Evolutionary conservation across 2,888 invertebrate species (phyloP).

Genomic region (Lithosia quadra): DNA sequence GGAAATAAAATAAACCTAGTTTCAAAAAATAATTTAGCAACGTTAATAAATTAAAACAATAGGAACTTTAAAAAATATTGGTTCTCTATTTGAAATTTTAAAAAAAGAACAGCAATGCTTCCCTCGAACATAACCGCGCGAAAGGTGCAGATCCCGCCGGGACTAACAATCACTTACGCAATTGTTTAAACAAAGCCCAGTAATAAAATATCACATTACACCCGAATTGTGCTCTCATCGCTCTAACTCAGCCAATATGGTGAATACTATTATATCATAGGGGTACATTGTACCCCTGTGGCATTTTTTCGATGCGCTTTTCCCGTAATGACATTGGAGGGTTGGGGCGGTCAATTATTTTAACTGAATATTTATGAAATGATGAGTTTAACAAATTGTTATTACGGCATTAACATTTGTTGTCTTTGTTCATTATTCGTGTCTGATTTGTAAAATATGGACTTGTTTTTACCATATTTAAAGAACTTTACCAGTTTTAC

Average conservation of each 20-base stretch:
- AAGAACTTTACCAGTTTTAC: no score
- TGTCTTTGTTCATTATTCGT: not conserved
- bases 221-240: constrained; percentile 72
- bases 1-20: not conserved
- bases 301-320: constrained; percentile 52
- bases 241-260: constrained; percentile 73
- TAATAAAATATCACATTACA: constrained; percentile 84
- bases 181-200: constrained; percentile 84
- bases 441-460: not conserved
- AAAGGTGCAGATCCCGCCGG: constrained; percentile 73
- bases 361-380: constrained; percentile 36
- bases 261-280: constrained; percentile 54
- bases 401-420: constrained; percentile 13
- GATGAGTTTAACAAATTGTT: constrained; percentile 38
- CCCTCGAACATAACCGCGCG: constrained; percentile 50
- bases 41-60: not conserved
- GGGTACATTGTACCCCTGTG: constrained; percentile 48
- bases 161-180: constrained; percentile 83
- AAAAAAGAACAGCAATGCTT: constrained; percentile 37
- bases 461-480: not conserved
- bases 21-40: not conserved
- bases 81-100: not conserved
- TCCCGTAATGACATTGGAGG: constrained; percentile 53
- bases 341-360: constrained; percentile 52
- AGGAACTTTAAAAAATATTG: not conserved